Evolutionary conservation across 2,797 vertebrate genomes (phyloP), one percentile per base, ranked within the genome.

Genomic region (Chaetodon trifasciatus): DNA sequence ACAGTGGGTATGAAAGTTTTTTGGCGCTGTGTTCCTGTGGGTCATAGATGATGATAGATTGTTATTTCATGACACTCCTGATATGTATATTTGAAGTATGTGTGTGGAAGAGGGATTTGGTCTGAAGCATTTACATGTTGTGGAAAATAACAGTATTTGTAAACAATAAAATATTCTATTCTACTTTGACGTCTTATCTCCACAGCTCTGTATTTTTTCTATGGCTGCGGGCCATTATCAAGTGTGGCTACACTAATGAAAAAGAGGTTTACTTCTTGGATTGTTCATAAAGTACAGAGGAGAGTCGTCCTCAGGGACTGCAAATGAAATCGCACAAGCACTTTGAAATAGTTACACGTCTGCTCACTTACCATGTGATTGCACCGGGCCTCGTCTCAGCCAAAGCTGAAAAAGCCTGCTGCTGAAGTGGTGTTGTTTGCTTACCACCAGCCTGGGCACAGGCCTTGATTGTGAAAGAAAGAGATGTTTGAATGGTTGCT

Each of bases 101-200:
- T 21, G 0, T 77, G 70, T 63, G 50, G 32, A 37, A 78, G 37
- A 66, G 56, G 53, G 50, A 23, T 79, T 86, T 44, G 46, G 60
- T 79, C 65, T 82, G 74, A 79, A 79, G 52, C 60, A 82, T 85
- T 88, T 81, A 79, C 64, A 71, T 83, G 61, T 68, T 65, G 57
- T 86, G 47, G 67, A 69, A 75, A 81, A 83, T 62, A 85, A 67
- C 37, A 44, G 46, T 28, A 86, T 92, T 93, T 94, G 88, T 91
- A 88, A 90, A 85, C 80, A 82, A 65, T 4, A 78, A 89, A 90
- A 89, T 64, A 65, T 83, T 91, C 10, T 92, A 89, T 91, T 90
- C 83, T 87, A 82, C 70, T 88, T 87, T 88, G 75, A 81, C 24
- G 21, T 76, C 3, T 56, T 37, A 5, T 70, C 21, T 74, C 40